Conservation (phyloP, 2,797 vertebrate genomes). For the Spinus olivaceus region DNA sequence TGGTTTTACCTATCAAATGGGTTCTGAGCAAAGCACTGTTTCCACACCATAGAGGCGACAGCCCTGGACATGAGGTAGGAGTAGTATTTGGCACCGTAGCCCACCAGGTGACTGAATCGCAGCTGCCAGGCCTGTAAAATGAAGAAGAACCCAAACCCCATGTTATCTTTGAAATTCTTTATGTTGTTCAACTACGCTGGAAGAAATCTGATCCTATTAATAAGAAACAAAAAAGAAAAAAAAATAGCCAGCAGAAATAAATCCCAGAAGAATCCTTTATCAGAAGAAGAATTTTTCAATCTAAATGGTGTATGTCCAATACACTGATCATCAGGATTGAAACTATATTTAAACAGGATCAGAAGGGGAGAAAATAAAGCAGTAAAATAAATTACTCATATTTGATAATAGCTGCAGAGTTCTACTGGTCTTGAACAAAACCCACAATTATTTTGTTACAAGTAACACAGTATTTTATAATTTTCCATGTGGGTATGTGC, state of each 20-base stretch:
- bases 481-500: background rate
- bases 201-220: background rate
- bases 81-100: conserved; percentile 97
- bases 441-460: background rate
- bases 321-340: background rate
- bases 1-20: conserved; percentile 89
- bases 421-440: conserved; percentile 2
- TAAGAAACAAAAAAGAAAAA: background rate
- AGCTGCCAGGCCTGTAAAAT: conserved; percentile 92
- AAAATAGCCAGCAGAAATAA: background rate
- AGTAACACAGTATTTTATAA: background rate
- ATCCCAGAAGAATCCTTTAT: background rate
- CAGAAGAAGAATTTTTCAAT: background rate
- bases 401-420: background rate
- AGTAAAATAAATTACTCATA: background rate
- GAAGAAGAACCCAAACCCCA: background rate
- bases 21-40: conserved; percentile 90
- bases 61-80: conserved; percentile 98
- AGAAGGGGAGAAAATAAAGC: background rate
- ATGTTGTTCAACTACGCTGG: background rate
- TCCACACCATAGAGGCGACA: conserved; percentile 97
- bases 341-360: background rate
- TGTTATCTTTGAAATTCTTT: background rate
- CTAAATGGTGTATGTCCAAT: background rate
- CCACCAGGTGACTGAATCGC: conserved; percentile 94